Conservation (phyloP, 2,113 vertebrate species). For the Nematolebias whitei region DNA sequence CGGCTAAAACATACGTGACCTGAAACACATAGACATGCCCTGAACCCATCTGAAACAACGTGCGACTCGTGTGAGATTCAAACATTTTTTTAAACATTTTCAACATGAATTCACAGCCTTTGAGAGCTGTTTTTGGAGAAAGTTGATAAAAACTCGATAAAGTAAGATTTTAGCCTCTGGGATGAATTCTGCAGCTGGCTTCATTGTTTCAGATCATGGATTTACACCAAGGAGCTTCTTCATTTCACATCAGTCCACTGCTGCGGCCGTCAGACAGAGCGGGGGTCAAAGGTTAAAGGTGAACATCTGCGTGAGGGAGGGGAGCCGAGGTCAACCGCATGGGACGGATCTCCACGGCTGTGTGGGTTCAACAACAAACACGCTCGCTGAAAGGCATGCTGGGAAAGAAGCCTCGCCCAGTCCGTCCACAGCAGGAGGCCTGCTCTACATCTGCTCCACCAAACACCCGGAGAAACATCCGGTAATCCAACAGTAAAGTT, state of each 20-base stretch:
- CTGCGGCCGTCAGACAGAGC: slow-evolving; percentile 37
- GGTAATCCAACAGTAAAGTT: slow-evolving; percentile 46
- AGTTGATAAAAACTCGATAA: too few relatives aligned
- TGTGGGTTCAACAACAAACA: slow-evolving; percentile 68
- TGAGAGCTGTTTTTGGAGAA: background rate
- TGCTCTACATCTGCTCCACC: slow-evolving; percentile 44
- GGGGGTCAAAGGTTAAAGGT: slow-evolving; percentile 51
- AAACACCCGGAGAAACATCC: slow-evolving; percentile 26
- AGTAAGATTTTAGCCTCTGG: background rate
- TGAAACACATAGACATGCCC: slow-evolving; percentile 25
- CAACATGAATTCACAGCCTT: background rate
- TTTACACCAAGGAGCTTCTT: background rate
- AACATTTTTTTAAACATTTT: background rate
- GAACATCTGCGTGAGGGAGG: slow-evolving; percentile 67
- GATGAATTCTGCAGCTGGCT: background rate
- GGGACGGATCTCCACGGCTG: slow-evolving; percentile 73
- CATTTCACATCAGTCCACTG: background rate
- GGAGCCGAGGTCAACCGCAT: slow-evolving; percentile 48
- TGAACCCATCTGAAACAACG: background rate
- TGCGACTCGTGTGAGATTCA: too few relatives aligned
- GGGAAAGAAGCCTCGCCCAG: slow-evolving; percentile 40
- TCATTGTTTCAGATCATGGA: background rate
- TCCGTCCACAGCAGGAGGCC: slow-evolving; percentile 45
- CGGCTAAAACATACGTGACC: slow-evolving; percentile 71
- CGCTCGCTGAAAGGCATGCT: slow-evolving; percentile 73